Evolutionary conservation across 1,140 invertebrate species (phyloP), one percentile per base, ranked within the genome.

Genomic region (Zaprionus kolodkinae): DNA sequence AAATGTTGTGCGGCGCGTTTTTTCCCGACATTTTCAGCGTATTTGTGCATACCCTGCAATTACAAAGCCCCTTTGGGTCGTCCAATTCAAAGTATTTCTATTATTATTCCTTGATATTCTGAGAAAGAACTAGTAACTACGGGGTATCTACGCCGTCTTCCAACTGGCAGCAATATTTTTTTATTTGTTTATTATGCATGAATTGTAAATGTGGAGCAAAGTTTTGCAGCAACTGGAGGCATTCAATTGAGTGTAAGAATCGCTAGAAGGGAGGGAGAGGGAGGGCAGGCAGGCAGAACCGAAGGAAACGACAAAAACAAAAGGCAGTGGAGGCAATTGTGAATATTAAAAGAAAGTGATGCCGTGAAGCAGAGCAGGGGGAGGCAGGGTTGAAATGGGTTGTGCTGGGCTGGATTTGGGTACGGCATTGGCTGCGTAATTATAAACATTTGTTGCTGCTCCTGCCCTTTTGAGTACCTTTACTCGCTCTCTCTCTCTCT

Each of bases 141-240:
- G 61, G 52, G 40, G 72, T 36, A 63, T 50, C 30, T 43, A 40
- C n/a, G 57, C 3, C 0, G 15, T 17, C 45, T 11, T 1, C 4
- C 45, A 11, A 11, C 0, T 6, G 17, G 1, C 10, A 50, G 45
- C 12, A 11, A 50, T 76, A 69, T 84, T 88, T 78, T 87, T 87
- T 79, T 89, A 81, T 85, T 81, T 81, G 85, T 85, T 81, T 89
- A 85, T 85, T 89, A 85, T 89, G 85, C 85, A 89, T 85, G 78
- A 89, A 89, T 81, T 89, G 77, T 71, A 80, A 88, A 78, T 87
- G 84, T 77, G 70, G 62, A 80, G 86, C 65, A 71, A 76, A 85
- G 69, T 72, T 81, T 87, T 71, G 52, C 74, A 82, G 72, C 71
- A 89, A 84, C 85, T 81, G 85, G 69, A 89, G 89, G 86, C 76